Evolutionary conservation across 2,113 vertebrate species (phyloP).

Genomic region (Phodopus roborovskii): DNA sequence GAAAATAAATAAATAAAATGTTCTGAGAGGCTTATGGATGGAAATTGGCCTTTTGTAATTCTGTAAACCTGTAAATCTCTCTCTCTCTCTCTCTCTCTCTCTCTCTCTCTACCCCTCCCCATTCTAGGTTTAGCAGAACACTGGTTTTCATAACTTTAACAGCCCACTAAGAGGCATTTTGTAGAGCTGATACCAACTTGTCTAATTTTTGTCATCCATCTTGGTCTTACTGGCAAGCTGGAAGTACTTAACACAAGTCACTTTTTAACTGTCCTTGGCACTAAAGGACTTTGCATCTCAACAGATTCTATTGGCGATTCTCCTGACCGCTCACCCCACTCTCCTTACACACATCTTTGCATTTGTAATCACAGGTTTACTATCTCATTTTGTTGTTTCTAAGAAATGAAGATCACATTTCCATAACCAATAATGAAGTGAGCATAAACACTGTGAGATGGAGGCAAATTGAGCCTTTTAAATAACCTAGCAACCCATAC

Average conservation of each 20-base stretch:
- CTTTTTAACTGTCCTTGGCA: conserved; percentile 12
- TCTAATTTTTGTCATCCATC: background rate
- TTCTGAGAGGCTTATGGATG: background rate
- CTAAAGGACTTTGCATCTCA: background rate
- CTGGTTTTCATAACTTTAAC: background rate
- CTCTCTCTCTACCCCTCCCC: background rate
- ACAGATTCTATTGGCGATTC: background rate
- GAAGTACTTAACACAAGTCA: background rate
- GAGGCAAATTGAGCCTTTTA: conserved; percentile 49
- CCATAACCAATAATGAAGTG: conserved; percentile 15
- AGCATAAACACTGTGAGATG: conserved; percentile 36
- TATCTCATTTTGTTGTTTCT: background rate
- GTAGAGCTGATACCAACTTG: background rate
- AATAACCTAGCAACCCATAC: conserved; percentile 62
- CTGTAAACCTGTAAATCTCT: background rate
- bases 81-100: background rate
- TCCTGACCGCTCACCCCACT: no score
- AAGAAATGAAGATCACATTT: conserved; percentile 31
- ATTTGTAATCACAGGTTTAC: conserved; percentile 13
- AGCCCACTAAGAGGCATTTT: background rate
- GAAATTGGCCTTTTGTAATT: background rate
- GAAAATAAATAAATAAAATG: conserved; percentile 13
- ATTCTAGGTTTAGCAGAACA: background rate
- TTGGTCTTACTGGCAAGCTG: background rate
- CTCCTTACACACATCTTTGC: background rate